Base-by-base conservation (phyloP, 2,113 vertebrate species). In the Pedetes capensis region DNA sequence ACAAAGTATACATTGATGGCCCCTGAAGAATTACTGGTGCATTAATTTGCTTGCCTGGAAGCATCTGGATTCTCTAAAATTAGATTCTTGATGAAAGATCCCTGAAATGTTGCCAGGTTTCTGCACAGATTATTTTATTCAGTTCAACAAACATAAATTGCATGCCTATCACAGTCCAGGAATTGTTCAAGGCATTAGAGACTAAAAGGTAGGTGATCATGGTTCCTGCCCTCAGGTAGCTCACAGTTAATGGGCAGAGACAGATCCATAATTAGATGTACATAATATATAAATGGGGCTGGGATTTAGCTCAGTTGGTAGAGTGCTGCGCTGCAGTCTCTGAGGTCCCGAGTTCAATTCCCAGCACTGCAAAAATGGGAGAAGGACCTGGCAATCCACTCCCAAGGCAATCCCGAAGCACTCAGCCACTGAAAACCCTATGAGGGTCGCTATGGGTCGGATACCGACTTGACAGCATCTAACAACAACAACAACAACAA, bases 1-100 rank as follows among this genome's bases (percentile, higher is more conserved):
- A 83, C 32, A n/a, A 87, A 86, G 51, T 82, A 39, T 51, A 86
- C 13, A 23, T 32, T 72, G 61, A 91, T 59, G 16, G 83, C 82
- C 92, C 51, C 95, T 69, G 55, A 89, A 91, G 89, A 96, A 85
- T 94, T 96, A 68, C 79, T 85, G 86, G 81, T 81, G 86, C 83
- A 82, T 94, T 96, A 66, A 93, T 96, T 95, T 86, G 55, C 85
- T 93, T 85, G 64, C 87, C 51, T 93, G 64, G 80, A 83, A 96
- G 94, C 97, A 96, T 96, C 95, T 96, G 96, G 89, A 93, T 93
- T 75, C 74, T 94, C 94, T 96, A 97, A 95, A 96, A 95, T 96
- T 95, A 96, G 96, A 75, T 78, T 93, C 79, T 47, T 80, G 92
- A 85, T 94, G 95, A 96, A 91, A 94, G 78, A 95, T 91, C 85